Evolutionary conservation across 2,113 vertebrate genomes (phyloP), one percentile per base, ranked within the genome.

Genomic region (Polypterus bichir): DNA sequence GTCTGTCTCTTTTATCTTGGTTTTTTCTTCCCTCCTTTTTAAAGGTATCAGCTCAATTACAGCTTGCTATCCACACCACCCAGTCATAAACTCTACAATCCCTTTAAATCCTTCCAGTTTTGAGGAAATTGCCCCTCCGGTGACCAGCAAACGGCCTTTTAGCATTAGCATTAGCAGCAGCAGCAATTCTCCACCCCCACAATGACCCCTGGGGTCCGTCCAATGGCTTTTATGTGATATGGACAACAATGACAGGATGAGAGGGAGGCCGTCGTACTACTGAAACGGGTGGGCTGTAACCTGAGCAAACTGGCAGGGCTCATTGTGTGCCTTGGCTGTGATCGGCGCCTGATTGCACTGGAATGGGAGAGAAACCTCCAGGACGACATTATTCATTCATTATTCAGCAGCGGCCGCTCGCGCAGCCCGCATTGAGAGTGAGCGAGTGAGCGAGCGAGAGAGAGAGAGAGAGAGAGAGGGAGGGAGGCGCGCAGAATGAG

Each of bases 341-440:
- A 71, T 77, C 72, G 62, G 66, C 61, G 73, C 71, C 78, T 63
- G 62, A 66, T 64, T 70, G 71, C 62, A 71, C 74, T 80, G 71
- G 81, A 86, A 81, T 69, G 64, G 66, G 73, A 77, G 71, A 81
- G 81, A 84, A 84, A 73, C 73, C 70, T 71, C 75, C 68, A 69
- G 75, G 74, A 75, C 73, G 70, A 68, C 70, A 64, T 67, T 65
- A 68, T 68, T 66, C 68, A 77, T 86, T 79, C 81, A 86, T 87
- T 86, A 86, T 87, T 87, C 77, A 84, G 70, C 58, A 54, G 72
- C 73, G 70, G 81, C 27, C 76, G 79, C 73, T 69, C 65, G 4
- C 49, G 64, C 61, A 60, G 49, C 27, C 27, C 27, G 27, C 27
- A 27, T 27, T 27, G 27, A 27, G 27, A 27, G 27, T 27, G 27